A percentile compares a stretch with the other conserved stretches of the same genome.
Conservation (phyloP, 2,797 vertebrate species). For the Gallinago nigripennis region DNA sequence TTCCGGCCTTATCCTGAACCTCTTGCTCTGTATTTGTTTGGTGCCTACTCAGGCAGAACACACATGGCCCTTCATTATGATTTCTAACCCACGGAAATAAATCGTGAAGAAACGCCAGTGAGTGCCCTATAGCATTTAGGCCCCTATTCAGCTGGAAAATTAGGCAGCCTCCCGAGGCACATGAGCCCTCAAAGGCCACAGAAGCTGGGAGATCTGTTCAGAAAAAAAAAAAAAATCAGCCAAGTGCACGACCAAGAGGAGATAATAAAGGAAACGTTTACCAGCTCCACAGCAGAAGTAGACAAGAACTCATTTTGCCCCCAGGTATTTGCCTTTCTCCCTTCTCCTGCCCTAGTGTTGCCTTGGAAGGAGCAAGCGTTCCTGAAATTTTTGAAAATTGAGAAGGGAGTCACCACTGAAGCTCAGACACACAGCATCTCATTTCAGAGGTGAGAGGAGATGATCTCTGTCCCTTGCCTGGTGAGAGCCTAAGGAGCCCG, state of each 20-base stretch:
- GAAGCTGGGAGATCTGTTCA: not conserved
- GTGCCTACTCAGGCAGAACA: not conserved
- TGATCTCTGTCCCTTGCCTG: not conserved
- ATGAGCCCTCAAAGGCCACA: not conserved
- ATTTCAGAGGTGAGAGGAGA: not conserved
- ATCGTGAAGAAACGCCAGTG: not conserved
- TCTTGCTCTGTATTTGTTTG: not conserved
- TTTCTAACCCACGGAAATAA: constrained; percentile 14
- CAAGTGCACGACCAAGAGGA: not conserved
- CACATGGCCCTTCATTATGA: not conserved
- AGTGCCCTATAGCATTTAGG: constrained; percentile 7
- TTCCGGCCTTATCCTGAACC: not conserved
- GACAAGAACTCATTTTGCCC: not conserved
- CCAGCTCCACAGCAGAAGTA: not conserved
- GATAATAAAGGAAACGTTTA: not conserved
- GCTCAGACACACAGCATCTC: not conserved
- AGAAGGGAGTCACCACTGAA: not conserved
- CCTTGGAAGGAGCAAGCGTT: not conserved
- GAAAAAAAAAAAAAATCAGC: not conserved
- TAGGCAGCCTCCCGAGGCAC: not conserved
- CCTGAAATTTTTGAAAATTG: not conserved
- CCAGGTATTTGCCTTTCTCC: not conserved
- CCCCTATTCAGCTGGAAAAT: constrained; percentile 51
- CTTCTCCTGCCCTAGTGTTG: not conserved
- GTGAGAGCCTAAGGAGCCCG: not conserved